These are phyloP conservation scores for Thera britannica DNA, from an alignment of 2,888 invertebrate species.

Conservation along the genomic window DNA sequence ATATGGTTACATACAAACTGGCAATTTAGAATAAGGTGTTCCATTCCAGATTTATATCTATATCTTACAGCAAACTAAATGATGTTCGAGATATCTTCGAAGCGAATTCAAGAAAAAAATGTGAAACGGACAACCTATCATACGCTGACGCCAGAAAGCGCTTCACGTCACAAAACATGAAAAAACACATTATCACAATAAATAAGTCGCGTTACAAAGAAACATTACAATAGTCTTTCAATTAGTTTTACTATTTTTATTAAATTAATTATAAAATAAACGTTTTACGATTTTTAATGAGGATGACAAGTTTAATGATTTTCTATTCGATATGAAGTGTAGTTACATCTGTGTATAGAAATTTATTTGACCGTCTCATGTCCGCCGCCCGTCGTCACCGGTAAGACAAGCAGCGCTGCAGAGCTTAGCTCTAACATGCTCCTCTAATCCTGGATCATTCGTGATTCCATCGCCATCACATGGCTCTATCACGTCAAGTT, in stretches of 20 bases:
- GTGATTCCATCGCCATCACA: slow-evolving; percentile 32
- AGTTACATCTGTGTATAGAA: slow-evolving; percentile 61
- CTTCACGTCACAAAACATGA: slow-evolving; percentile 48
- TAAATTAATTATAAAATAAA: slow-evolving; percentile 56
- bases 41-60: slow-evolving; percentile 25
- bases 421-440: slow-evolving; percentile 35
- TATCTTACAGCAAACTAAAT: slow-evolving; percentile 11
- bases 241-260: slow-evolving; percentile 76
- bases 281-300: slow-evolving; percentile 72
- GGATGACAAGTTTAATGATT: slow-evolving; percentile 47
- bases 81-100: slow-evolving; percentile 20
- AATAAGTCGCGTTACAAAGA: slow-evolving; percentile 68
- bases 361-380: slow-evolving; percentile 59
- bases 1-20: slow-evolving; percentile 27
- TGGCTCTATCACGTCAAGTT: slow-evolving; percentile 20
- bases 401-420: slow-evolving; percentile 22
- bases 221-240: slow-evolving; percentile 67
- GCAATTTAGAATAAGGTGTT: slow-evolving; percentile 22
- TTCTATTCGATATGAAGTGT: slow-evolving; percentile 38
- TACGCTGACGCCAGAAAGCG: slow-evolving; percentile 32
- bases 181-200: slow-evolving; percentile 66
- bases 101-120: slow-evolving; percentile 17
- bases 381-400: background rate
- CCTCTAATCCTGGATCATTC: slow-evolving; percentile 22
- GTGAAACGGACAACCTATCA: slow-evolving; percentile 17